Conservation (phyloP, 2,888 invertebrate species). For the Leptopilina drosophilae region DNA sequence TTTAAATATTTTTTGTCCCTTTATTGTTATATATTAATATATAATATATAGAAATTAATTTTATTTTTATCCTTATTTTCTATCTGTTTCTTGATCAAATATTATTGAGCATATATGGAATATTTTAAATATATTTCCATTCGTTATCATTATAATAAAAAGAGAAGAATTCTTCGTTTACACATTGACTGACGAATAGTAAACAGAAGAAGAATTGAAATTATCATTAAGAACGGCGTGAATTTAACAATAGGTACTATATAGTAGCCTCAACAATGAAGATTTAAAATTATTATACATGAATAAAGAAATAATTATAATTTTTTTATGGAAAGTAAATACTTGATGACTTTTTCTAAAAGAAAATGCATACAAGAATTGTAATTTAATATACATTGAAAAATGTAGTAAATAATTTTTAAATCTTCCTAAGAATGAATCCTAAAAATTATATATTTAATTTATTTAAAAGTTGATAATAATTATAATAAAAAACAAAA, state of each 20-base stretch:
- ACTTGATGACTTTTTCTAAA: background rate
- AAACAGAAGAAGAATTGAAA: slow-evolving; percentile 2
- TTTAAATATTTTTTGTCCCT: too few species aligned
- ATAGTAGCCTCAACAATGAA: too few species aligned
- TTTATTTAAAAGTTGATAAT: too few species aligned
- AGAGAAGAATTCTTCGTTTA: background rate
- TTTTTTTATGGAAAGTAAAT: background rate
- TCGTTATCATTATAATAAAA: background rate
- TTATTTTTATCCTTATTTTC: too few species aligned
- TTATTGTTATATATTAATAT: too few species aligned
- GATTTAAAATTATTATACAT: too few species aligned
- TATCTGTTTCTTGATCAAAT: background rate
- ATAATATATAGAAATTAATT: too few species aligned
- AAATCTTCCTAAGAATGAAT: too few species aligned
- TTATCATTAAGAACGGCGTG: background rate
- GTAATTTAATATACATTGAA: background rate
- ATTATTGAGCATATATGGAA: slow-evolving; percentile 5
- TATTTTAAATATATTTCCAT: background rate
- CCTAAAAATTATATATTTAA: too few species aligned
- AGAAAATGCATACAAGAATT: too few species aligned
- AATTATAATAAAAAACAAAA: too few species aligned
- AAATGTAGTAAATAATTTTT: background rate
- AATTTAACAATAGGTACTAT: background rate
- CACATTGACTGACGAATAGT: slow-evolving; percentile 7
- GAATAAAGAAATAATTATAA: too few species aligned